Evolutionary conservation across 2,797 vertebrate genomes (phyloP).

Genomic region (Catostomus latipinnis): DNA sequence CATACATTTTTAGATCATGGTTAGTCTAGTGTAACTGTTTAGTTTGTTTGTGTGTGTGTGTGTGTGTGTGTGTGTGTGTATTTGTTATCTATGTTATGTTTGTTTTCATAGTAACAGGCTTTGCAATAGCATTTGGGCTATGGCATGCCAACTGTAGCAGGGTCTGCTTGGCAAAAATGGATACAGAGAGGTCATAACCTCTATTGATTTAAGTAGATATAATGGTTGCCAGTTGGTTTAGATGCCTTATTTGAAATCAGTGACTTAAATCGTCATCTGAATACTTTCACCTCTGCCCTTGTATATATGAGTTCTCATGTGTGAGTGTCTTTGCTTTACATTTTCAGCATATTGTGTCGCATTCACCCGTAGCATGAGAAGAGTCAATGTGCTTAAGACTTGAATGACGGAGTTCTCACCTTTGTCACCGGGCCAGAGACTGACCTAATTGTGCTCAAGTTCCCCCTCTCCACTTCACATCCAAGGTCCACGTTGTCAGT

Average conservation of each 20-base stretch:
- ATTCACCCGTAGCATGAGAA: not conserved
- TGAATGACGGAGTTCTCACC: conserved; percentile 31
- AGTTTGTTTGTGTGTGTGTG: not conserved
- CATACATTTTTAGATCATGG: conserved; percentile 6
- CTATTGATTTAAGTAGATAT: not conserved
- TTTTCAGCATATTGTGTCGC: conserved; percentile 1
- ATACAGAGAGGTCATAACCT: conserved; percentile 14
- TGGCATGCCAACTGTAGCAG: conserved; percentile 8
- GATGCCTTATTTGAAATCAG: conserved; percentile 24
- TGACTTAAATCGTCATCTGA: conserved; percentile 20
- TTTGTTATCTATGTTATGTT: conserved; percentile 35
- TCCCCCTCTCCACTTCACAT: conserved; percentile 46
- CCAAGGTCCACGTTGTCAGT: conserved; percentile 25
- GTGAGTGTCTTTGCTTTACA: not conserved
- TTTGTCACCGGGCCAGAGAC: conserved; percentile 10
- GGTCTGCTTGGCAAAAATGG: not conserved
- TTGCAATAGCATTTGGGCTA: conserved; percentile 10
- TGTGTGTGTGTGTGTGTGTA: not conserved
- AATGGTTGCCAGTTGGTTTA: conserved; percentile 6
- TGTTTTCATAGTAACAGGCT: conserved; percentile 30
- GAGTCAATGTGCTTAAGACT: conserved; percentile 21
- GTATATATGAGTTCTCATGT: not conserved
- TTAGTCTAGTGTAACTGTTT: not conserved
- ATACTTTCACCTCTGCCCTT: conserved; percentile 9
- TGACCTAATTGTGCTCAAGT: conserved; percentile 51